Evolutionary conservation across 30 jellyfish, hydroid and myxozoan species (phyloP).

Genomic region (Aurelia sp.): DNA sequence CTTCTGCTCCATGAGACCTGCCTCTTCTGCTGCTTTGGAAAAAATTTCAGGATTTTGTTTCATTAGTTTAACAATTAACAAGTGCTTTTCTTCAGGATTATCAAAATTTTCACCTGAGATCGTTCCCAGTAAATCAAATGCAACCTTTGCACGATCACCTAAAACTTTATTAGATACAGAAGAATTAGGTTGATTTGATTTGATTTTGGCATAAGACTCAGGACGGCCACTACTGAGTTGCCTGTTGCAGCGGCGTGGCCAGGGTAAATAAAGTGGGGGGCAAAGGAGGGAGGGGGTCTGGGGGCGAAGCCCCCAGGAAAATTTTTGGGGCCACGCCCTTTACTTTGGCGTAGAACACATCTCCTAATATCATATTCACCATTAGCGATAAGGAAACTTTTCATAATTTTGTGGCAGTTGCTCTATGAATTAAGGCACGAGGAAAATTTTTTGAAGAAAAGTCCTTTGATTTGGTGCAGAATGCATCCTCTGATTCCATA

Average conservation of each 20-base stretch:
- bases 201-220: background rate
- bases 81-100: background rate
- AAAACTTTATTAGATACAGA: background rate
- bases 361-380: no score
- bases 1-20: background rate
- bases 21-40: slow-evolving; percentile 14
- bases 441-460: no score
- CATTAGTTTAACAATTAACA: slow-evolving; percentile 9
- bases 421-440: no score
- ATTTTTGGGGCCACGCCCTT: no score
- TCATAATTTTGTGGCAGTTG: background rate
- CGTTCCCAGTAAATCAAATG: background rate
- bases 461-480: no score
- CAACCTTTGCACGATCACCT: background rate
- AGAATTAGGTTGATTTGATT: background rate
- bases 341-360: no score
- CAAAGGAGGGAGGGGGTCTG: background rate
- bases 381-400: background rate
- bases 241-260: background rate
- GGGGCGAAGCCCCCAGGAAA: no score
- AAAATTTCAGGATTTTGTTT: slow-evolving; percentile 10
- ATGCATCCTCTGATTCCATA: no score
- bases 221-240: background rate
- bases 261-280: no score
- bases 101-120: background rate